These are phyloP conservation scores for Formica selysi DNA, from an alignment of 1,140 invertebrate genomes.

Conservation along the genomic window DNA sequence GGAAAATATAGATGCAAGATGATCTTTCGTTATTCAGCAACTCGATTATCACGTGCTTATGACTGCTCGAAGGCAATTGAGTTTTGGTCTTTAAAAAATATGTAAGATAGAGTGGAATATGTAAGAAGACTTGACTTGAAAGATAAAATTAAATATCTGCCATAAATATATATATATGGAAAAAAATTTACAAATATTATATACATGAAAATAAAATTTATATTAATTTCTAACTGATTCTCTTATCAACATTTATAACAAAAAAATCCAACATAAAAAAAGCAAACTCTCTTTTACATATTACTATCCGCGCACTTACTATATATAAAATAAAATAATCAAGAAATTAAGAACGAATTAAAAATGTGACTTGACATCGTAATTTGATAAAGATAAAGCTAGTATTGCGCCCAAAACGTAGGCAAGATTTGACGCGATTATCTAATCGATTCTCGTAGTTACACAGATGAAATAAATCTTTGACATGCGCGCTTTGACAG, in stretches of 20 bases:
- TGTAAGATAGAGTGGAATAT: not conserved
- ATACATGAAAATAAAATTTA: too few relatives aligned
- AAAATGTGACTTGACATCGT: not conserved
- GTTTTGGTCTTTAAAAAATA: slow-evolving; percentile 23
- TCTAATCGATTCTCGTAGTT: slow-evolving; percentile 16
- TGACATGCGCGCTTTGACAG: not conserved
- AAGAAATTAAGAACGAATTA: not conserved
- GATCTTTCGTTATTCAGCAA: slow-evolving; percentile 60
- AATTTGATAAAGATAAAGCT: not conserved
- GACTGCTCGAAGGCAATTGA: slow-evolving; percentile 18
- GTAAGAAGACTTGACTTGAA: not conserved
- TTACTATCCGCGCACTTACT: too few relatives aligned
- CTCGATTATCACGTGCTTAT: slow-evolving; percentile 56
- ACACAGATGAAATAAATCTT: not conserved
- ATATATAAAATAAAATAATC: not conserved
- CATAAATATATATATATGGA: too few relatives aligned
- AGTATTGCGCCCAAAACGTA: not conserved
- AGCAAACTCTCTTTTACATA: too few relatives aligned
- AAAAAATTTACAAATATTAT: too few relatives aligned
- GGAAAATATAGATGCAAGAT: slow-evolving; percentile 66
- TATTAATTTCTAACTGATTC: too few relatives aligned
- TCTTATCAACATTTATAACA: too few relatives aligned
- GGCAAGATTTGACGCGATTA: not conserved
- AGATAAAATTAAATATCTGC: too few relatives aligned
- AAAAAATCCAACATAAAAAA: not conserved